A percentile compares a stretch with the other conserved stretches of the same genome.
phyloP scores from a whole-genome alignment of 1,140 invertebrate genomes.

The Helicorthomorpha holstii region DNA sequence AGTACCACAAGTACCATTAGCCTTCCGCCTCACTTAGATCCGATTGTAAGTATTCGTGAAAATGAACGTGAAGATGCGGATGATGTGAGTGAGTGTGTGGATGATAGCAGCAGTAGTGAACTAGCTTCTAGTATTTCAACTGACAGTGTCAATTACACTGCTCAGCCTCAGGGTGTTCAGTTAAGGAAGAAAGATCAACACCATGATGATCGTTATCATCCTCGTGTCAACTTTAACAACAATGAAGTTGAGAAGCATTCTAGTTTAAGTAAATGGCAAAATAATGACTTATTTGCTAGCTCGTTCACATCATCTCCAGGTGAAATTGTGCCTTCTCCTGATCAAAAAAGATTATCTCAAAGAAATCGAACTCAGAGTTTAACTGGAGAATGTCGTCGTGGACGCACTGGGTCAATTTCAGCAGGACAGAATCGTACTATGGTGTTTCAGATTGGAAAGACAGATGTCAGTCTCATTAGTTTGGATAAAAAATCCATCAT shows the following conservation, averaged over 20 bases:
- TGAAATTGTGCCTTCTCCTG: background rate
- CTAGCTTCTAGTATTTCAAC: background rate
- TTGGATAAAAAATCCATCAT: constrained; percentile 78
- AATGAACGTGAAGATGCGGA: constrained; percentile 1
- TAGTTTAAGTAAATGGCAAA: background rate
- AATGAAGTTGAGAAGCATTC: background rate
- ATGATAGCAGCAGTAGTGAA: background rate
- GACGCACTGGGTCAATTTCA: background rate
- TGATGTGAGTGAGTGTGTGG: background rate
- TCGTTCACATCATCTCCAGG: background rate
- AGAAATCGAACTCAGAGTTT: background rate
- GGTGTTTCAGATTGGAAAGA: constrained; percentile 68
- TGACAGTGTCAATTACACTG: background rate
- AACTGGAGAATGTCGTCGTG: background rate
- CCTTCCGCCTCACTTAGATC: constrained; percentile 15
- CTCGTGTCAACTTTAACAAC: background rate
- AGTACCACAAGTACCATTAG: constrained; percentile 23
- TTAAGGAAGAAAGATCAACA: background rate
- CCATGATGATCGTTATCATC: background rate
- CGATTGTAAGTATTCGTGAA: background rate
- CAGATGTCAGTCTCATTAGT: constrained; percentile 74
- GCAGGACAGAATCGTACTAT: constrained; percentile 76
- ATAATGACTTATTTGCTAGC: background rate
- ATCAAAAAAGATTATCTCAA: background rate
- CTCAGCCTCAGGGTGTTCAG: background rate